Percentiles rank a stretch among this genome's conserved stretches.
phyloP scores from a whole-genome alignment of 2,113 vertebrate genomes.

The Crotalus horridus region DNA sequence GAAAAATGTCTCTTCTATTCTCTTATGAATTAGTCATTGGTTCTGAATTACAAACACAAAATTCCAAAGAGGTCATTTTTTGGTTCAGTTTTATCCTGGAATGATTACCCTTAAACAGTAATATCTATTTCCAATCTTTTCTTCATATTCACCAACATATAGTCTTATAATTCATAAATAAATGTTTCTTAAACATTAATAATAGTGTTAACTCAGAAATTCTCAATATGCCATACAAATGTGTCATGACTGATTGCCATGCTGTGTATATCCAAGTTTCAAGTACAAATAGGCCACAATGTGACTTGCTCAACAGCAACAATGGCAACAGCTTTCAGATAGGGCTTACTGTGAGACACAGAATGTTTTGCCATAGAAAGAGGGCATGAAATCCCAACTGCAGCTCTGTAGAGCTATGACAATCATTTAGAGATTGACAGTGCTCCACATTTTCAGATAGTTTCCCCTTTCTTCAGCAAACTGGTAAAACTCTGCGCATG shows the following conservation, averaged over 20 bases:
- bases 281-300: background rate
- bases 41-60: background rate
- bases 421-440: background rate
- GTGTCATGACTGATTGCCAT: background rate
- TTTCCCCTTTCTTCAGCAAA: background rate
- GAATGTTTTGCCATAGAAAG: background rate
- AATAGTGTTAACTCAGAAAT: background rate
- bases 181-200: background rate
- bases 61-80: background rate
- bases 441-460: background rate
- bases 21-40: background rate
- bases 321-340: background rate
- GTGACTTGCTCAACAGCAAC: background rate
- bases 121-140: background rate
- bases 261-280: background rate
- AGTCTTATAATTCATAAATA: background rate
- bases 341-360: background rate
- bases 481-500: background rate
- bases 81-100: background rate
- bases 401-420: background rate
- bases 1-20: background rate
- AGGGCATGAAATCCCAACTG: background rate
- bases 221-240: background rate
- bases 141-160: background rate
- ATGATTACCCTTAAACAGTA: background rate